phyloP scores from a whole-genome alignment of 1,140 invertebrate genomes.

The Leptonema lineaticorne region DNA sequence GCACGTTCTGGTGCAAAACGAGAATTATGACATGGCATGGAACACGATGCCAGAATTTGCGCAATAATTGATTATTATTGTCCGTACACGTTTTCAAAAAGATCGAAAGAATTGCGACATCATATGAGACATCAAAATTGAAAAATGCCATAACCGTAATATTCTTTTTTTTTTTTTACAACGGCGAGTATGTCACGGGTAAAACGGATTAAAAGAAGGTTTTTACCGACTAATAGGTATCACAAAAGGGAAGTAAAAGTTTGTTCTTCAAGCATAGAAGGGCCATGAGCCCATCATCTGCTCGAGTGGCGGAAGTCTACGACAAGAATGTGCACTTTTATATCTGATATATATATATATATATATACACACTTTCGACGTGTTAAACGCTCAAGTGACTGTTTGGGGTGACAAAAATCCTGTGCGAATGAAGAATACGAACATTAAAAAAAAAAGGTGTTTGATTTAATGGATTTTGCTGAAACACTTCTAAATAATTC shows the following conservation, averaged over 20 bases:
- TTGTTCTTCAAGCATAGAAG: too few relatives aligned
- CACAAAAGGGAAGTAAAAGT: not conserved
- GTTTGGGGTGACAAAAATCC: not conserved
- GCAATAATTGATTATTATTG: not conserved
- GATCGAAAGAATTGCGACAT: too few relatives aligned
- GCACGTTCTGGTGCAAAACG: not conserved
- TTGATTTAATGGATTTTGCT: too few relatives aligned
- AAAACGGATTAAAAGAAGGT: not conserved
- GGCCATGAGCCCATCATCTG: conserved; percentile 33
- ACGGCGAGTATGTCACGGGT: not conserved
- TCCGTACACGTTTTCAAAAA: too few relatives aligned
- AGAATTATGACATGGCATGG: conserved; percentile 6
- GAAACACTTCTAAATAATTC: too few relatives aligned
- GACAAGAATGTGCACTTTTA: conserved; percentile 42
- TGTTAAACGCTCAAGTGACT: conserved; percentile 18
- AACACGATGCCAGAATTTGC: not conserved
- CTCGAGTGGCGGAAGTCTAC: conserved; percentile 37
- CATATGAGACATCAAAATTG: too few relatives aligned
- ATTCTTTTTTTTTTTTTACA: not conserved
- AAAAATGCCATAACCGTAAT: too few relatives aligned
- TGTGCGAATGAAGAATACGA: too few relatives aligned
- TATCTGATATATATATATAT: conserved; percentile 24
- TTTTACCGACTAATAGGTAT: too few relatives aligned
- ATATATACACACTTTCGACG: conserved; percentile 10
- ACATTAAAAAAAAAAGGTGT: too few relatives aligned